phyloP scores from a whole-genome alignment of 2,797 vertebrate genomes.

The Hephaestus fuliginosus region DNA sequence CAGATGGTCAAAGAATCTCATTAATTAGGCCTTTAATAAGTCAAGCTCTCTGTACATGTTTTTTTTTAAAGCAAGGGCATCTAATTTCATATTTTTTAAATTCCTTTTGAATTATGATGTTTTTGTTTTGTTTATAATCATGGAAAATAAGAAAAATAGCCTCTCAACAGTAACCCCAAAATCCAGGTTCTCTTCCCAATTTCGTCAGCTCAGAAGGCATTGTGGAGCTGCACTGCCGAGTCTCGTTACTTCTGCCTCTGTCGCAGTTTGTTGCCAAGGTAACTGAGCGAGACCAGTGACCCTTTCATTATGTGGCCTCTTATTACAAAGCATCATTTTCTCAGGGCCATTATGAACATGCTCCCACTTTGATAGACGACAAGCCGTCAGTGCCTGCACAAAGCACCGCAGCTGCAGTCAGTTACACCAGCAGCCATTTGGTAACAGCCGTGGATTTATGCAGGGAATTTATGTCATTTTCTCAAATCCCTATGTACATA shows the following conservation, averaged over 20 bases:
- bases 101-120: neutral
- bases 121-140: neutral
- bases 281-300: constrained; percentile 63
- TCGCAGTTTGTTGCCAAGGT: constrained; percentile 74
- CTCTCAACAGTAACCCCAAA: neutral
- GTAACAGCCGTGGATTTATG: constrained; percentile 1
- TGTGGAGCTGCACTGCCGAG: constrained; percentile 29
- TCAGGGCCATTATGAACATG: constrained; percentile 53
- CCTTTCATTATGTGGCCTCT: constrained; percentile 56
- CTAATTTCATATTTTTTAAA: neutral
- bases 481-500: neutral
- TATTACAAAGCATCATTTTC: constrained; percentile 60
- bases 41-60: neutral
- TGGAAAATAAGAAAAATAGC: neutral
- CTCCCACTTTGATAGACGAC: constrained; percentile 40
- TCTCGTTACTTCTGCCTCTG: constrained; percentile 24
- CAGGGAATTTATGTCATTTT: neutral
- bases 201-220: constrained; percentile 15
- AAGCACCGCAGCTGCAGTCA: constrained; percentile 13
- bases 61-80: neutral
- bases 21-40: neutral
- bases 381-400: constrained; percentile 2
- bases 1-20: too few relatives aligned
- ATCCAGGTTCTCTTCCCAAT: constrained; percentile 16
- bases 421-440: constrained; percentile 26